Evolutionary conservation across 1,140 invertebrate genomes (phyloP), one percentile per base, ranked within the genome.

Genomic region (Eriosoma lanigerum): DNA sequence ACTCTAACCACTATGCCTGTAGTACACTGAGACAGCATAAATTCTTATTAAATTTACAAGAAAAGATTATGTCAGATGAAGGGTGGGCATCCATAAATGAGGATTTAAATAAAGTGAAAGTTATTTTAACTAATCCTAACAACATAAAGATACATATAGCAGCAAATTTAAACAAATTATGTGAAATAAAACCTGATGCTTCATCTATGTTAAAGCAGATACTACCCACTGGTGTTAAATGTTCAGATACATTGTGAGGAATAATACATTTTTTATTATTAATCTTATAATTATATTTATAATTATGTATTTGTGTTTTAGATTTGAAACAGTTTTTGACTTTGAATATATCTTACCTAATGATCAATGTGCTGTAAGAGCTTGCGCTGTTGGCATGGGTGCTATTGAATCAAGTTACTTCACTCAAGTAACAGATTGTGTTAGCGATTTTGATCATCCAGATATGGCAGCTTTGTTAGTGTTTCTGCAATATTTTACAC

Each of bases 401-500:
- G 92, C 92, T 50, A 89, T 93, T 66, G 94, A 97, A 85, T 93
- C 93, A 0, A 89, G 89, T 1, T 96, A 91, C 86, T 87, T 95
- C 26, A 87, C 88, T 81, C 93, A 93, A 85, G 87, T 88, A 26
- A 89, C 89, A 64, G 88, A 89, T 24, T 89, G 90, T 81, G 89
- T 94, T 50, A 88, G 85, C 0, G 88, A 91, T 58, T 91, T 88
- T 84, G 85, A 88, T 26, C 86, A 92, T 85, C 87, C 88, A 1
- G 91, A 94, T 86, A 85, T 93, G 21, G 90, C 94, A 4, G 88
- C 93, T 54, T 86, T 96, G 19, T 86, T 92, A 73, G 91, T 96
- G 32, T 92, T 93, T 81, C 87, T 96, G 62, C 92, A 96, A 85
- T 97, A 96, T 87, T 89, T 97, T 58, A 92, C 90, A 17, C 95